phyloP scores from a whole-genome alignment of 2,113 vertebrate species.

The Phodopus roborovskii region DNA sequence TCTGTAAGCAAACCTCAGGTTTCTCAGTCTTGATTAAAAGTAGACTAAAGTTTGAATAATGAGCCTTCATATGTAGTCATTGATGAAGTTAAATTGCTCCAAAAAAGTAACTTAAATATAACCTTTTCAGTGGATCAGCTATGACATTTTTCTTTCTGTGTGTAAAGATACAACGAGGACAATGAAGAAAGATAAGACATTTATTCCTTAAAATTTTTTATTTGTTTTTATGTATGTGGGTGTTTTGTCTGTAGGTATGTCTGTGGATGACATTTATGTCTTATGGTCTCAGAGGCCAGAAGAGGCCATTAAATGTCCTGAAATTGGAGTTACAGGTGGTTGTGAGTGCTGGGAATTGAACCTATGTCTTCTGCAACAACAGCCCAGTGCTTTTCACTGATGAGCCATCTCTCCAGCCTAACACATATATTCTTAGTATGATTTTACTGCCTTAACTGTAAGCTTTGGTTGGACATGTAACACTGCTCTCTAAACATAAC shows the following conservation, averaged over 20 bases:
- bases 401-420: not conserved
- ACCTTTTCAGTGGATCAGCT: not conserved
- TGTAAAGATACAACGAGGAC: not conserved
- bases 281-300: not conserved
- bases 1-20: not conserved
- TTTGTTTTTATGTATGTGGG: not conserved
- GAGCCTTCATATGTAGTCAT: not conserved
- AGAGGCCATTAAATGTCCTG: not conserved
- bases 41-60: conserved; percentile 6
- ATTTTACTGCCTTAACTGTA: not conserved
- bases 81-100: not conserved
- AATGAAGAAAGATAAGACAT: not conserved
- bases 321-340: not conserved
- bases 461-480: not conserved
- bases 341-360: not conserved
- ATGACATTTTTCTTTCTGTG: not conserved
- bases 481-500: not conserved
- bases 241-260: not conserved
- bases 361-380: not conserved
- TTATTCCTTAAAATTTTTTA: not conserved
- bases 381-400: not conserved
- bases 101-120: not conserved
- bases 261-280: too few species aligned
- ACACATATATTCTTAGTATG: not conserved
- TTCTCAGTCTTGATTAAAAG: not conserved